Evolutionary conservation across 2,113 vertebrate species (phyloP), one percentile per base, ranked within the genome.

Genomic region (Saimiri boliviensis): DNA sequence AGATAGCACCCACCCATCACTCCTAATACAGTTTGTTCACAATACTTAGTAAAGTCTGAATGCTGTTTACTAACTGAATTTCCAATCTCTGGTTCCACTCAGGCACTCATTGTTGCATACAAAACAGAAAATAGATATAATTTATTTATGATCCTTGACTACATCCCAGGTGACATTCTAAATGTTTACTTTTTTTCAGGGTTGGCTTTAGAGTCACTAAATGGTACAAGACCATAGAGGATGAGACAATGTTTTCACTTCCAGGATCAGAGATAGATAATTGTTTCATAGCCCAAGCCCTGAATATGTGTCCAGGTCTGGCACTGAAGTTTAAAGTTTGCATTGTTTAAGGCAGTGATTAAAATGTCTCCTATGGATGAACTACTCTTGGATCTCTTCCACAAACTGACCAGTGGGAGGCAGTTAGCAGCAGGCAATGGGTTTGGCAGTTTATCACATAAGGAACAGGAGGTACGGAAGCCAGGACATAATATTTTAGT

Each of bases 91-190:
- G 32, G 56, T 79, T 84, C 79, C 8, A 16, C 40, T 30, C 45
- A 77, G 56, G 27, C n/a, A 12, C 49, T 90, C 40, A 7, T 54
- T 87, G n/a, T 91, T 71, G 23, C 77, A 86, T 54, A 25, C 49
- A 74, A 79, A 92, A 74, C 37, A 66, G 56, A 89, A 92, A 66
- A 86, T 40, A 92, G 30, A 52, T 60, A 81, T 35, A 8, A 90
- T 81, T 86, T 86, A 96, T 95, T 94, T 94, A 71, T 95, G 52
- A 85, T 88, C 56, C 66, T 92, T 42, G 52, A 60, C 35, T 52
- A 49, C 47, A 94, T 94, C 87, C 35, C 47, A 58, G 42, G 35
- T 45, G 37, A 91, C 54, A 56, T 54, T 90, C 87, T 82, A 32
- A 60, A 70, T 82, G 74, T 83, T 70, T 94, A 56, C 88, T n/a